Conservation (phyloP, 2,113 vertebrate species). For the Xenopus tropicalis region DNA sequence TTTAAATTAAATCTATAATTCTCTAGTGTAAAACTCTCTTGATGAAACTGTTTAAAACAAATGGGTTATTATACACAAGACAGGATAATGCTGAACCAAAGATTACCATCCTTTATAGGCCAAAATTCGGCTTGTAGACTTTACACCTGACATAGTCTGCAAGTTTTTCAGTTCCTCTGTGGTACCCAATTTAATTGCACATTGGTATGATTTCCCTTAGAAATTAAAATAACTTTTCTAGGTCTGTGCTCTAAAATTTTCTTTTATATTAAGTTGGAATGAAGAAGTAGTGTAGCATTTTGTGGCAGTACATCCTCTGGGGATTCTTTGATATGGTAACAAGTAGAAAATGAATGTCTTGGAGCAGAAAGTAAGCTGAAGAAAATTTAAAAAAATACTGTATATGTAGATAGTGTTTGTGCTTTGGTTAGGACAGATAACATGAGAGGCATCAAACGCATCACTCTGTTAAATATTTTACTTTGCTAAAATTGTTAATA, state of each 20-base stretch:
- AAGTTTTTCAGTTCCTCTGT: not conserved
- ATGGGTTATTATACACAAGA: too few relatives aligned
- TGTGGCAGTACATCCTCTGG: constrained; percentile 19
- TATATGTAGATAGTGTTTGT: constrained; percentile 5
- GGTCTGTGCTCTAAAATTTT: not conserved
- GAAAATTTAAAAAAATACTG: not conserved
- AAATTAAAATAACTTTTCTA: constrained; percentile 15
- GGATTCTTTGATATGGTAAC: constrained; percentile 30
- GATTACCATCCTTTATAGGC: too few relatives aligned
- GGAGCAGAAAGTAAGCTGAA: constrained; percentile 18
- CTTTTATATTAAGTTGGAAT: constrained; percentile 8
- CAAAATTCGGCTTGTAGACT: too few relatives aligned
- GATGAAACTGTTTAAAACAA: too few relatives aligned
- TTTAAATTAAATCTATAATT: too few relatives aligned
- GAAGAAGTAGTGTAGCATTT: constrained; percentile 12
- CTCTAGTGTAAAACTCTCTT: too few relatives aligned
- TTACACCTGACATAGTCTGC: too few relatives aligned
- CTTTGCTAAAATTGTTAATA: too few relatives aligned
- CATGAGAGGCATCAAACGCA: too few relatives aligned
- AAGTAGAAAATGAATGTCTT: constrained; percentile 25
- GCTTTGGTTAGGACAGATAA: constrained; percentile 6
- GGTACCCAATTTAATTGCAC: too few relatives aligned
- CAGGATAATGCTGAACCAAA: too few relatives aligned
- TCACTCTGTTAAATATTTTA: too few relatives aligned
- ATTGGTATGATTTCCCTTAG: not conserved